Conservation (phyloP, 64 coral and sea anemone genomes). For the Catalaphyllia jardinei region DNA sequence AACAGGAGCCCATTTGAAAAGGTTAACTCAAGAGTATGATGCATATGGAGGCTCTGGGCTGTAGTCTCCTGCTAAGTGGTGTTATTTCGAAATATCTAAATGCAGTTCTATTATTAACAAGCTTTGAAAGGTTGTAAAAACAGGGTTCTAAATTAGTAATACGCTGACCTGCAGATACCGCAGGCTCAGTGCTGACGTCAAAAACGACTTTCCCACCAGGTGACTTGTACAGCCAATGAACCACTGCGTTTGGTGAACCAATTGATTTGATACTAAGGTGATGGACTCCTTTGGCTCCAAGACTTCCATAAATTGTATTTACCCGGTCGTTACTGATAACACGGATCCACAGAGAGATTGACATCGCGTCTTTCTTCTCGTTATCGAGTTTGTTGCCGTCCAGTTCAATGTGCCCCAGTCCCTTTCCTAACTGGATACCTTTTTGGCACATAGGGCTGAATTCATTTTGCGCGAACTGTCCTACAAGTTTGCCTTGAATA, state of each 20-base stretch:
- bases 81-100: too few relatives aligned
- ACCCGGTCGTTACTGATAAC: slow-evolving; percentile 23
- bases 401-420: background rate
- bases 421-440: background rate
- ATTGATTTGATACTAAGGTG: slow-evolving; percentile 35
- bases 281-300: slow-evolving; percentile 27
- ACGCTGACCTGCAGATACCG: slow-evolving; percentile 63
- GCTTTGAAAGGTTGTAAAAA: background rate
- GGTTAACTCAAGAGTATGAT: too few relatives aligned
- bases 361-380: slow-evolving; percentile 33
- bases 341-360: slow-evolving; percentile 75
- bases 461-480: background rate
- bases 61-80: too few relatives aligned
- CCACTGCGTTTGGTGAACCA: slow-evolving; percentile 46
- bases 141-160: background rate
- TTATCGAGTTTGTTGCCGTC: background rate
- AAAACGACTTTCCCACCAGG: slow-evolving; percentile 38
- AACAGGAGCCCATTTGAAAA: too few relatives aligned
- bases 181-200: slow-evolving; percentile 44
- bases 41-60: too few relatives aligned
- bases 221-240: slow-evolving; percentile 49
- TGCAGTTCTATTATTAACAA: too few relatives aligned
- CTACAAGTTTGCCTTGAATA: slow-evolving; percentile 22
- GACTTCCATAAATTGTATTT: slow-evolving; percentile 65
- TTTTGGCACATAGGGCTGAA: slow-evolving; percentile 26